phyloP scores from a whole-genome alignment of 2,113 vertebrate species.

The Cephalophus harveyi region DNA sequence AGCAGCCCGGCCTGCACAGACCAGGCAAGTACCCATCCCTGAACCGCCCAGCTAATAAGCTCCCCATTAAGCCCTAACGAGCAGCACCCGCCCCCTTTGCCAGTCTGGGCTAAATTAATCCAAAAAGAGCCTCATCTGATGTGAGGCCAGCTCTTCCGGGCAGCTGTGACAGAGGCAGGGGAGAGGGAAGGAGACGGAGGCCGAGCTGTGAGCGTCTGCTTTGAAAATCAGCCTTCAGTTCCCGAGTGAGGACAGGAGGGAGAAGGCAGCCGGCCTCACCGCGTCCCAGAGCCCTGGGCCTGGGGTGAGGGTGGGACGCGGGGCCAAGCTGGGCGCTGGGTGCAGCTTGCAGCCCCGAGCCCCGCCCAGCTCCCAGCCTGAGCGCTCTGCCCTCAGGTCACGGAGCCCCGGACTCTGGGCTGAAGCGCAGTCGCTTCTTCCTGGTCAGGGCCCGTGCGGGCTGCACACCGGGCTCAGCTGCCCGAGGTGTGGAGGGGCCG shows the following conservation, averaged over 20 bases:
- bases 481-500: fast-evolving
- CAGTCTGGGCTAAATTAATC: conserved; percentile 75
- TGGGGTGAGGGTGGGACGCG: no score
- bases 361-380: not conserved
- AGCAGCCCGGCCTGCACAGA: not conserved
- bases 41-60: not conserved
- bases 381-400: fast-evolving
- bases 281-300: not conserved
- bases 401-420: no score
- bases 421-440: fast-evolving
- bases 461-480: not conserved
- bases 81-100: conserved; percentile 29
- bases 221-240: conserved; percentile 65
- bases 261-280: not conserved
- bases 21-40: not conserved
- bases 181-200: conserved; percentile 40
- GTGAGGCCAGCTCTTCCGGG: conserved; percentile 59
- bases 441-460: fast-evolving
- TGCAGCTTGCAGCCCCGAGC: not conserved
- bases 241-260: conserved; percentile 28
- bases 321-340: not conserved
- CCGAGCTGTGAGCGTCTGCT: conserved; percentile 71
- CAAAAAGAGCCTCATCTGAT: conserved; percentile 60
- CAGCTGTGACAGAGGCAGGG: conserved; percentile 25
- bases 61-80: not conserved